phyloP scores from a whole-genome alignment of 2,888 invertebrate species.

The Neoitamus cyanurus region DNA sequence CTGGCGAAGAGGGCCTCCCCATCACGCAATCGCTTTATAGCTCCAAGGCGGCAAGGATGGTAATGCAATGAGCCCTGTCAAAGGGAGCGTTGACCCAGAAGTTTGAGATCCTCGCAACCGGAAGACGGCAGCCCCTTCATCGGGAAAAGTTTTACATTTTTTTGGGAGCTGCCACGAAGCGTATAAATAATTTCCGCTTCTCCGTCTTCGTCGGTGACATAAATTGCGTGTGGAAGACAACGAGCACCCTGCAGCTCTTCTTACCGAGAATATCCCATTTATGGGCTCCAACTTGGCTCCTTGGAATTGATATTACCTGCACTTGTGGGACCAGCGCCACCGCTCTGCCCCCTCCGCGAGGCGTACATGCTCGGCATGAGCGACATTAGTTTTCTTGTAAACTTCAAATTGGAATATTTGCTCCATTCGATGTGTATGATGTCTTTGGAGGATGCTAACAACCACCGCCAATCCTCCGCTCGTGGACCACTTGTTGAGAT shows the following conservation, averaged over 20 bases:
- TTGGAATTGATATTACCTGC: background rate
- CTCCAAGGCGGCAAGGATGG: background rate
- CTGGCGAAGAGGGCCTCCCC: background rate
- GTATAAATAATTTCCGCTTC: background rate
- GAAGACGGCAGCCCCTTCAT: background rate
- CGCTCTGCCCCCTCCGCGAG: background rate
- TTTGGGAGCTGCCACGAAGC: background rate
- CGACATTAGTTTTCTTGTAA: background rate
- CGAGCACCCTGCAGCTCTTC: background rate
- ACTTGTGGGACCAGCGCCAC: background rate
- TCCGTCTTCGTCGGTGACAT: background rate
- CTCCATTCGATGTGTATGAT: background rate
- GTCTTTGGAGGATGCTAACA: background rate
- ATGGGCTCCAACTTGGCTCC: background rate
- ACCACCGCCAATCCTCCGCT: background rate
- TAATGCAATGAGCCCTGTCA: background rate
- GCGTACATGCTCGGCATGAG: background rate
- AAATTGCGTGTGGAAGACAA: background rate
- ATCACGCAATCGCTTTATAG: background rate
- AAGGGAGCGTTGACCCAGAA: background rate
- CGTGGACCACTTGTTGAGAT: constrained; percentile 1
- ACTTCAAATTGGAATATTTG: constrained; percentile 1
- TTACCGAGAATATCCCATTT: background rate
- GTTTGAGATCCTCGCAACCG: background rate
- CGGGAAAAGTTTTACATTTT: background rate